These are phyloP conservation scores for Xyliphius kryptos DNA, from an alignment of 2,113 vertebrate species.

Conservation along the genomic window DNA sequence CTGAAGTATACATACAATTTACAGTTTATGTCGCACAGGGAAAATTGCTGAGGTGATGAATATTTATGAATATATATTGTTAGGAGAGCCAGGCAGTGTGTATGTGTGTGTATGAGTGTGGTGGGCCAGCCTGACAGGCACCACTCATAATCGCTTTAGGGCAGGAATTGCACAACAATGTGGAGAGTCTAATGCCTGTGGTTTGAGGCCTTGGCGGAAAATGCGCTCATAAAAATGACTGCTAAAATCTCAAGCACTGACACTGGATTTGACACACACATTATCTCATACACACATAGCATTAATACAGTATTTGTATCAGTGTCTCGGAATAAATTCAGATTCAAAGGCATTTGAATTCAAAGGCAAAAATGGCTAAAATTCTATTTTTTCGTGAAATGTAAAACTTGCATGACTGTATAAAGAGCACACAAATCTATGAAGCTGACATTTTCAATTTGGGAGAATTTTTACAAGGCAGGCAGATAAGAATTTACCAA, in stretches of 20 bases:
- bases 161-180: conserved; percentile 77
- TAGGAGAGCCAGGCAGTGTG: conserved; percentile 13
- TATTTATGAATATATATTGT: conserved; percentile 9
- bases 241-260: neutral
- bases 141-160: conserved; percentile 72
- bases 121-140: conserved; percentile 77
- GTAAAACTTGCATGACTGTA: too few relatives aligned
- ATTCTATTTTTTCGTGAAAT: too few relatives aligned
- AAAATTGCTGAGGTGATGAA: neutral
- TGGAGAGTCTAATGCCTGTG: conserved; percentile 74
- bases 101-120: conserved; percentile 51
- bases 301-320: too few relatives aligned
- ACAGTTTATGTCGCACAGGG: neutral
- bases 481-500: too few relatives aligned
- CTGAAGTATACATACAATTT: too few relatives aligned
- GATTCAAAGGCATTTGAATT: too few relatives aligned
- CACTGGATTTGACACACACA: neutral
- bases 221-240: conserved; percentile 50
- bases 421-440: too few relatives aligned
- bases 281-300: too few relatives aligned
- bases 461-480: too few relatives aligned
- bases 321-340: too few relatives aligned
- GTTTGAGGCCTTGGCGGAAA: conserved; percentile 72
- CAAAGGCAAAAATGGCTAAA: too few relatives aligned
- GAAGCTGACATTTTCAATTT: too few relatives aligned